Base-by-base conservation (phyloP, 2,113 vertebrate genomes). In the Heterocephalus glaber region DNA sequence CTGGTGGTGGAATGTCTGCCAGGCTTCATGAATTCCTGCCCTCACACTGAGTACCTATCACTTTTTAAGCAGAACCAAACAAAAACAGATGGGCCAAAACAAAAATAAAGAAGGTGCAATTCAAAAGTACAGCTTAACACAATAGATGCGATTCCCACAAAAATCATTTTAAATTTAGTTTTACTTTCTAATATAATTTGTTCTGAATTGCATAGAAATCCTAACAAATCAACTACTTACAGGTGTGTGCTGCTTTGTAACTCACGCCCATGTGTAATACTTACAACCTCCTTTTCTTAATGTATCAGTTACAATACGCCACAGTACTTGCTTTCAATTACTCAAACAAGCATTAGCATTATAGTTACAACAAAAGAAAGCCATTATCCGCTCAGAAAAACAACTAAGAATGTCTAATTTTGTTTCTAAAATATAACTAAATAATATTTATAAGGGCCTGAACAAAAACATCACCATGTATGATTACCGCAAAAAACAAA, bases 1-100 rank as follows among this genome's bases (percentile, higher is more conserved):
- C 86, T 66, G 92, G 79, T 66, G 92, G 79, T 44, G 83, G 89
- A 93, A 97, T 87, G 96, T 92, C 83, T 76, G 86, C 63, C 89
- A n/a, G 6, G 58, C 91, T 72, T 84, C 93, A 74, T 49, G 20
- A 49, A 97, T 77, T 89, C 77, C 95, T 74, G 58, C 60, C 79
- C 28, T 85, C 77, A 87, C 28, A 33, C 12, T 12, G 38, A 52
- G 76, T 33, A 74, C 89, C 93, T 84, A 63, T 11, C 76, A 60
- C 33, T 96, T 41, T 41, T 17, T 12, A 52, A 38, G 63, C 20
- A 89, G 65, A 95, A 65, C 9, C 41, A n/a, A 76, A 49, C 47
- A 61, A 86, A 85, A 91, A 86, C 92, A 90, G 66, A 16, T 30
- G 76, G 22, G 49, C 77, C 61, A 58, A 72, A 30, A 58, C 56